Evolutionary conservation across 2,888 invertebrate species (phyloP), one percentile per base, ranked within the genome.

Genomic region (Idaea straminata): DNA sequence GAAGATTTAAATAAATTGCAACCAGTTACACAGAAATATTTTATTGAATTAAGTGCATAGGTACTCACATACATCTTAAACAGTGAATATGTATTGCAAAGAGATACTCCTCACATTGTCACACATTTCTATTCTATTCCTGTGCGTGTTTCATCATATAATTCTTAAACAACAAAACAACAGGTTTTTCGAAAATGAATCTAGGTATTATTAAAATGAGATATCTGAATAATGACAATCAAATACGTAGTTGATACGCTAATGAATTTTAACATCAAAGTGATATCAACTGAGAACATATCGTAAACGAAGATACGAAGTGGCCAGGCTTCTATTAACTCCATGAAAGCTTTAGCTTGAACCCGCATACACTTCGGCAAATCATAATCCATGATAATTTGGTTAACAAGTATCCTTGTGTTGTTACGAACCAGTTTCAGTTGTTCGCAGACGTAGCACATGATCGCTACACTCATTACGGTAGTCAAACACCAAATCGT

Each of bases 171-270:
- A 5, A 47, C 47, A 47, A 47, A 13, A 47, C 10, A 47, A 47
- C 25, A 25, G 25, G 25, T 25, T 47, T 47, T 47, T 2, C 47
- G 10, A 58, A 58, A 58, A 58, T 58, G 16, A 58, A 5, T 15
- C 15, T 58, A n/a, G 15, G 57, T 25, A 47, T 13, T 47, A 47
- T 80, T 61, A 66, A 87, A 83, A 72, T 87, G 85, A 61, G 83
- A 83, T 59, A 87, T 75, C 76, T 91, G 91, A 69, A 90, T 82
- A 38, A 88, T 83, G 34, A 90, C 81, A 74, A 91, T 88, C 62
- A 89, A 80, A 71, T 88, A 90, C 0, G 89, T 88, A 0, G 89
- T 87, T 15, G 87, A 83, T 4, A 89, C 83, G 69, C 87, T 88
- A 58, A 89, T 81, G 66, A 88, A 90, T 63, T 88, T 89, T 10